A percentile compares a stretch with the other conserved stretches of the same genome.
These are phyloP conservation scores for Pelochelys cantorii DNA, from an alignment of 2,797 vertebrate genomes.

Conservation along the genomic window DNA sequence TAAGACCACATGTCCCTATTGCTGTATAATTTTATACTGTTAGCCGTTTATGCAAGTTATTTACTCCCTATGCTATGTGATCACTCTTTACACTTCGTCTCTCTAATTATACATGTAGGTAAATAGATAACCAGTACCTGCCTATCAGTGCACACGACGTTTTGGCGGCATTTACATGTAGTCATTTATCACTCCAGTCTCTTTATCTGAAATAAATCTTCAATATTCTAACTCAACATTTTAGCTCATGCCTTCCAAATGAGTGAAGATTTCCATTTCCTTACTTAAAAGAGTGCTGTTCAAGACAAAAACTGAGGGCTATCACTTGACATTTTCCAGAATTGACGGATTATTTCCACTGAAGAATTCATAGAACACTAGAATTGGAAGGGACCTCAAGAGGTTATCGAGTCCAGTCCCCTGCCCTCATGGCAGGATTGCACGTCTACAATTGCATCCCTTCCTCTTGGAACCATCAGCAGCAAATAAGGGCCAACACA, in stretches of 20 bases:
- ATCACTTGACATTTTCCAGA: background rate
- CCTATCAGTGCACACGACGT: background rate
- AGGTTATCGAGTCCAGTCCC: no score
- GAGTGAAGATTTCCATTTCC: background rate
- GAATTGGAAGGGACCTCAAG: no score
- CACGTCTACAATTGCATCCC: background rate
- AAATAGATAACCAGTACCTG: background rate
- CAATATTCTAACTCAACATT: background rate
- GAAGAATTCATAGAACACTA: background rate
- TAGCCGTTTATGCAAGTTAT: background rate
- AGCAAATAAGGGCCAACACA: background rate
- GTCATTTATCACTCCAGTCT: accelerated
- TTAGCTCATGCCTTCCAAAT: background rate
- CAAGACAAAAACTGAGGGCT: background rate
- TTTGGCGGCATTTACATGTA: background rate
- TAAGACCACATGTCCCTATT: background rate
- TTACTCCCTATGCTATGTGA: background rate
- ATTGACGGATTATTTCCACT: background rate
- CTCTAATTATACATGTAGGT: background rate
- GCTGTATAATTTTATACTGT: background rate
- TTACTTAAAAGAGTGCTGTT: accelerated
- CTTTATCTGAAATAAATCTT: background rate
- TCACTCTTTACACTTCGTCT: background rate
- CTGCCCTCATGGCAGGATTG: background rate
- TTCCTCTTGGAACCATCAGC: background rate